Conservation (phyloP, 2,113 vertebrate genomes). For the Fulica atra region DNA sequence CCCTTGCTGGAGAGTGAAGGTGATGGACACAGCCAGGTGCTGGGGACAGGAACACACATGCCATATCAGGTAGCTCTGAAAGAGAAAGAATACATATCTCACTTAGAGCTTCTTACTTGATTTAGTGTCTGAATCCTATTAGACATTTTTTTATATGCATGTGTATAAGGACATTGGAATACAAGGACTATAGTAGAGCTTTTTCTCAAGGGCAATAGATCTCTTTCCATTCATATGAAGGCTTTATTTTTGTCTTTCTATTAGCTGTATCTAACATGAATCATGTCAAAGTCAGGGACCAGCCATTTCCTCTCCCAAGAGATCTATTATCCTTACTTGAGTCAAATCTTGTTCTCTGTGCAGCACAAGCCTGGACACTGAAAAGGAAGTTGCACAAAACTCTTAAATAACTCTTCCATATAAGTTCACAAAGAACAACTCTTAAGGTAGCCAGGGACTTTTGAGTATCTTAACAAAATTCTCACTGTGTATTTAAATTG, state of each 20-base stretch:
- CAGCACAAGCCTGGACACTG: neutral
- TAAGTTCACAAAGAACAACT: neutral
- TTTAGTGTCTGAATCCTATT: neutral
- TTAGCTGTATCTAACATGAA: neutral
- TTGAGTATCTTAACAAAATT: neutral
- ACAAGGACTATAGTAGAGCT: neutral
- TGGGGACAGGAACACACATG: neutral
- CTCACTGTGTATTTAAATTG: neutral
- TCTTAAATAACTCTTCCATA: neutral
- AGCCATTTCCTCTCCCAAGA: neutral
- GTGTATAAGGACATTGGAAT: neutral
- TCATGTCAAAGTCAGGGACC: neutral
- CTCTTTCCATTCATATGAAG: neutral
- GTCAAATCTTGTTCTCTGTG: neutral
- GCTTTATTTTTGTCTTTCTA: neutral
- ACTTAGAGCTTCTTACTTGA: neutral
- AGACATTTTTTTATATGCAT: neutral
- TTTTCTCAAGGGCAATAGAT: neutral
- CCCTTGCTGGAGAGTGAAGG: neutral
- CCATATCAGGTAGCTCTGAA: neutral
- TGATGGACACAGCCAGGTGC: neutral
- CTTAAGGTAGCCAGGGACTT: neutral
- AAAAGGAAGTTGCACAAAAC: neutral
- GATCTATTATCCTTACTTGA: neutral
- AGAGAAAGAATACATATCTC: neutral